phyloP scores from a whole-genome alignment of 1,140 invertebrate species.

The Drosophila seguyi region DNA sequence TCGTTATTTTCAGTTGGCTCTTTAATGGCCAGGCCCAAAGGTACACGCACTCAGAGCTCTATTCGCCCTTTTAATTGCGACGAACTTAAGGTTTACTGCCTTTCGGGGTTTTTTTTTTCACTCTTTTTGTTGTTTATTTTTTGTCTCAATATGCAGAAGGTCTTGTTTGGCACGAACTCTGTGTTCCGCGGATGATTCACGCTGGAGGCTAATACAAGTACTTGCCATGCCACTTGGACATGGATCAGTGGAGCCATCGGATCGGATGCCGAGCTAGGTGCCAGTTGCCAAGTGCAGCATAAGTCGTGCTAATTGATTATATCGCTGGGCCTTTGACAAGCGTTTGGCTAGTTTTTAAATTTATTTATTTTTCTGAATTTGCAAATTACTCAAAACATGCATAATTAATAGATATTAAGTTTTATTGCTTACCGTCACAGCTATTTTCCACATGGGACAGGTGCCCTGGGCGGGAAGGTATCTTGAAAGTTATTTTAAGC shows the following conservation, averaged over 20 bases:
- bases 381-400: conserved; percentile 75
- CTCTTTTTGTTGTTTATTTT: conserved; percentile 27
- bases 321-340: conserved; percentile 72
- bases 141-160: conserved; percentile 72
- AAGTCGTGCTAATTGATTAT: conserved; percentile 81
- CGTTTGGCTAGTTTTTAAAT: conserved; percentile 46
- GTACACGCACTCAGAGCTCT: conserved; percentile 47
- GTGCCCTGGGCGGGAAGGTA: background rate
- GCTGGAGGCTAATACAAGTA: conserved; percentile 61
- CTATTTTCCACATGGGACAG: background rate
- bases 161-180: conserved; percentile 79
- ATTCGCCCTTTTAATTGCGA: conserved; percentile 76
- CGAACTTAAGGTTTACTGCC: conserved; percentile 52
- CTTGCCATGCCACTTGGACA: conserved; percentile 51
- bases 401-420: conserved; percentile 79
- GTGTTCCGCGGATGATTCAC: conserved; percentile 69
- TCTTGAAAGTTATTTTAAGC: conserved; percentile 1
- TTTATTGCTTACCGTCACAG: conserved; percentile 30
- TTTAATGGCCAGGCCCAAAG: conserved; percentile 55
- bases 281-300: conserved; percentile 73
- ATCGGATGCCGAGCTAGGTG: conserved; percentile 8
- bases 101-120: conserved; percentile 21
- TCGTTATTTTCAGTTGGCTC: conserved; percentile 72
- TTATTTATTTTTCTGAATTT: conserved; percentile 48
- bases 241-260: conserved; percentile 51